Percentiles rank a stretch among this genome's conserved stretches.
Conservation (phyloP, 2,888 invertebrate genomes). For the Oligia latruncula region DNA sequence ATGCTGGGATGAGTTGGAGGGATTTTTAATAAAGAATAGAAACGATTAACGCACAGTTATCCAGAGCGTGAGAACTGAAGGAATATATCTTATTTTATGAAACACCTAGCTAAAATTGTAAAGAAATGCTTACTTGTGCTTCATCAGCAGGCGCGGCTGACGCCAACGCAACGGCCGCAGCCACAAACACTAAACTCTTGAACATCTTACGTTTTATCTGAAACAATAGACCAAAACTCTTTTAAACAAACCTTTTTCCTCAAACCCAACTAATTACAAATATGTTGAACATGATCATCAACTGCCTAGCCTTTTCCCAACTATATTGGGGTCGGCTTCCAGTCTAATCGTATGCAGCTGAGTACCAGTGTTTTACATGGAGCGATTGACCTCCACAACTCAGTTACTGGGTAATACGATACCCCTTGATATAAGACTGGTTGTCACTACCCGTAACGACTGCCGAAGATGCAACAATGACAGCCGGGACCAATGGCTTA, state of each 20-base stretch:
- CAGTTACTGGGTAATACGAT: too few relatives aligned
- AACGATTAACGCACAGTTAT: not conserved
- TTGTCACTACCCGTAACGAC: too few relatives aligned
- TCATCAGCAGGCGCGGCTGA: constrained; percentile 50
- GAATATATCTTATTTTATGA: not conserved
- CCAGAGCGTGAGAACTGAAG: not conserved
- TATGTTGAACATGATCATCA: not conserved
- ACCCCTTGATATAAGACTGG: too few relatives aligned
- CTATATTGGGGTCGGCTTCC: too few relatives aligned
- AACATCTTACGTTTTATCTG: constrained; percentile 67
- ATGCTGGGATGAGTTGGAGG: too few relatives aligned
- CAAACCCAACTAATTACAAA: not conserved
- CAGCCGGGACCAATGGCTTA: too few relatives aligned
- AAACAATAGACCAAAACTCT: constrained; percentile 39
- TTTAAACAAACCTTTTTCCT: not conserved
- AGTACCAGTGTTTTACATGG: too few relatives aligned
- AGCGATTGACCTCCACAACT: too few relatives aligned
- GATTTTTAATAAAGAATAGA: not conserved
- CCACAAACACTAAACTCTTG: constrained; percentile 64
- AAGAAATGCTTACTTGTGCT: constrained; percentile 46
- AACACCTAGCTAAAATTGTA: not conserved
- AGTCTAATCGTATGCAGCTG: too few relatives aligned
- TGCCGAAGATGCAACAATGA: too few relatives aligned
- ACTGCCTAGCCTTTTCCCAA: too few relatives aligned
- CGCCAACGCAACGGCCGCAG: constrained; percentile 52